phyloP scores from a whole-genome alignment of 2,888 invertebrate genomes.

The Syrphus vitripennis region DNA sequence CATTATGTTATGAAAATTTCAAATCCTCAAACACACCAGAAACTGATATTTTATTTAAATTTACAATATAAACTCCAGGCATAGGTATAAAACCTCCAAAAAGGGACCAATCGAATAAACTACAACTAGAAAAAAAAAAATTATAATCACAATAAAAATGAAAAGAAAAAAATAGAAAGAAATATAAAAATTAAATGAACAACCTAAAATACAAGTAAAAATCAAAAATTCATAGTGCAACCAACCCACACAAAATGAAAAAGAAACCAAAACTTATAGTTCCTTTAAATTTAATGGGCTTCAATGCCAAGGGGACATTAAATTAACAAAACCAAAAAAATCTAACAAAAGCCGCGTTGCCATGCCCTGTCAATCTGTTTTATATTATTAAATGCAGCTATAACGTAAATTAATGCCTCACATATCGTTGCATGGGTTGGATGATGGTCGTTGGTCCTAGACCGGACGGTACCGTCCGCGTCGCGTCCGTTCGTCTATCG shows the following conservation, averaged over 20 bases:
- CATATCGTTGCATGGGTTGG: conserved; percentile 10
- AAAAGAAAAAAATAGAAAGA: conserved; percentile 51
- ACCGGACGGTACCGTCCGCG: conserved; percentile 26
- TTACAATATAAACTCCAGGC: conserved; percentile 40
- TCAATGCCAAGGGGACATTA: conserved; percentile 47
- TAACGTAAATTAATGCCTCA: conserved; percentile 70
- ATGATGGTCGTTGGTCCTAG: conserved; percentile 23
- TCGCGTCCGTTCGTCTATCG: conserved; percentile 5
- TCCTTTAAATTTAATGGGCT: conserved; percentile 57
- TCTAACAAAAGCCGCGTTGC: conserved; percentile 59
- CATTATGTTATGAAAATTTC: not conserved
- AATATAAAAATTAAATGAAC: conserved; percentile 68
- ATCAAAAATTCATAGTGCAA: conserved; percentile 71
- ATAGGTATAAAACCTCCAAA: conserved; percentile 3
- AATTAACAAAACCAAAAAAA: conserved; percentile 47
- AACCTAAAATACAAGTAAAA: conserved; percentile 52
- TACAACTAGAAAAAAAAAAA: conserved; percentile 26
- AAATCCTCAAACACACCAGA: conserved; percentile 11
- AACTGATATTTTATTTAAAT: conserved; percentile 70
- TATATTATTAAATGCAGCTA: conserved; percentile 65
- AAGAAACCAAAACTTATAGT: conserved; percentile 17
- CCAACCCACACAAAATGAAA: conserved; percentile 58
- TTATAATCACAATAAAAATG: conserved; percentile 66
- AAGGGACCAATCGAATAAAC: conserved; percentile 17
- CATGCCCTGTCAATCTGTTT: conserved; percentile 56